Base-by-base conservation (phyloP, 2,888 invertebrate species). In the Tuta absoluta region DNA sequence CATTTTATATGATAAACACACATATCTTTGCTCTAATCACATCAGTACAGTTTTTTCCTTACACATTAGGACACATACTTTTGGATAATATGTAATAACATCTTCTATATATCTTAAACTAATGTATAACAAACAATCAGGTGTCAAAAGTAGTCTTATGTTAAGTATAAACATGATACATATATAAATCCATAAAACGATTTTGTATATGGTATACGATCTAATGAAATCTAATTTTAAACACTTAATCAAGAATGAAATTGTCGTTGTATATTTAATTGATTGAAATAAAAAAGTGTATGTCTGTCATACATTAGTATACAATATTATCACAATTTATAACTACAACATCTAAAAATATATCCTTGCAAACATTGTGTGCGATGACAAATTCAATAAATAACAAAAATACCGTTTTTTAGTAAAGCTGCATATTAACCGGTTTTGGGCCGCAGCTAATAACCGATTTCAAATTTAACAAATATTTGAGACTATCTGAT, bases 11-110 rank as follows among this genome's bases (percentile, higher is more conserved):
- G 19, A 64, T 60, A 67, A 62, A 65, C 45, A 62, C 63, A 64
- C 67, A 79, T 83, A 84, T 84, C 81, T 88, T 89, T 88, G 84
- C 86, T 87, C 84, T 85, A 80, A 86, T 86, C 85, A 88, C 87
- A 85, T 89, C 88, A 87, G 89, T 88, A 86, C 89, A 85, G 82
- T 80, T 85, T 80, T 85, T 84, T 84, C 79, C 80, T 85, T 85
- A 83, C 63, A 73, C 71, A 72, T 71, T 73, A 78, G 76, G 79
- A 75, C 77, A 78, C 72, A 72, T 75, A 76, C 76, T 77, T 28
- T 49, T 48, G 49, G 33, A 61, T 61, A 58, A 61, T 61, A 61
- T 61, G 59, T 59, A 41, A 45, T 24, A 59, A 59, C 59, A 58
- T 58, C 37, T 23, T 4, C 37, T 59, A 45, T 45, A 59, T 56